Percentiles rank a stretch among this genome's conserved stretches.
phyloP scores from a whole-genome alignment of 2,888 invertebrate genomes.

The Iselma pallidipennis region DNA sequence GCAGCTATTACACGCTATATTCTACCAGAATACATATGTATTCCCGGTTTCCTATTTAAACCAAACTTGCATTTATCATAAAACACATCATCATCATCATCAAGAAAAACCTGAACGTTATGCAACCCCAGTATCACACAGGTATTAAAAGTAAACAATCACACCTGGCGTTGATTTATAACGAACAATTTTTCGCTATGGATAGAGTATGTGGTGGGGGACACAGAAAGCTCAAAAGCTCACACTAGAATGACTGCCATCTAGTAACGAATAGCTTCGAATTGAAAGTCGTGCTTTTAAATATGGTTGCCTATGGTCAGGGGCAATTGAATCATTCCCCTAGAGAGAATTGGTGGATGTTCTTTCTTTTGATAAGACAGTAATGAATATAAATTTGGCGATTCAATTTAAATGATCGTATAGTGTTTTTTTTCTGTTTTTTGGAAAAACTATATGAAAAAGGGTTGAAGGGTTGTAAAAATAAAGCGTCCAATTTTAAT shows the following conservation, averaged over 20 bases:
- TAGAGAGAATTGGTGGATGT: background rate
- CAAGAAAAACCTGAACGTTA: slow-evolving; percentile 13
- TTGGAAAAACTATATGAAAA: too few species aligned
- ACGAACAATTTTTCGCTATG: slow-evolving; percentile 11
- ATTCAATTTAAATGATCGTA: background rate
- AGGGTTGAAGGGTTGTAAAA: too few species aligned
- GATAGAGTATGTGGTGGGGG: slow-evolving; percentile 17
- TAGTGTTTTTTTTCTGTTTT: background rate
- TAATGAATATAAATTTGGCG: too few species aligned
- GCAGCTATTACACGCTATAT: too few species aligned
- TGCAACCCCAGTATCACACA: slow-evolving; percentile 24
- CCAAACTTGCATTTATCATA: too few species aligned
- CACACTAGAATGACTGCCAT: slow-evolving; percentile 14
- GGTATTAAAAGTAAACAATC: slow-evolving; percentile 21
- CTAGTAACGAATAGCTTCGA: slow-evolving; percentile 13
- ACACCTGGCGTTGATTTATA: slow-evolving; percentile 3
- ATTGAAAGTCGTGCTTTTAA: background rate
- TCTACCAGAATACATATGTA: too few species aligned
- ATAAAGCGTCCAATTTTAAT: slow-evolving; percentile 16
- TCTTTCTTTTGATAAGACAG: too few species aligned
- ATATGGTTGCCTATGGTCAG: slow-evolving; percentile 2
- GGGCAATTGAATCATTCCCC: background rate
- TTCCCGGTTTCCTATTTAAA: too few species aligned
- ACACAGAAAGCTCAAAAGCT: slow-evolving; percentile 3
- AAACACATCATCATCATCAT: too few species aligned